Evolutionary conservation across 2,113 vertebrate genomes (phyloP).

Genomic region (Periophthalmodon schlosseri): DNA sequence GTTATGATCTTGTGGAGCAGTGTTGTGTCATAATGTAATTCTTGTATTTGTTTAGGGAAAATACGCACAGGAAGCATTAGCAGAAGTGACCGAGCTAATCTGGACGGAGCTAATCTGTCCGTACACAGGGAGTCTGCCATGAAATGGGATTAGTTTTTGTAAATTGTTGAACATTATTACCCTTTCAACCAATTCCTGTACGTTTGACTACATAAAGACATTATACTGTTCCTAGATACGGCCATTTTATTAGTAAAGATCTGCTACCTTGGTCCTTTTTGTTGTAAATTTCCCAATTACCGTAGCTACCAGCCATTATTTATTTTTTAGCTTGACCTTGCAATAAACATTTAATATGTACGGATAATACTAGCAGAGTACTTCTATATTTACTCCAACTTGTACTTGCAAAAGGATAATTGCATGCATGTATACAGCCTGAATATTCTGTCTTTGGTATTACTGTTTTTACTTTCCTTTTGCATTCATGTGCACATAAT

Average conservation of each 20-base stretch:
- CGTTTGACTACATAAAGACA: too few relatives aligned
- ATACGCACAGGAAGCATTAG: conserved; percentile 8
- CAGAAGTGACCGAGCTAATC: conserved; percentile 2
- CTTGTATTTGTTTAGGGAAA: conserved; percentile 6
- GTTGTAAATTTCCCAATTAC: background rate
- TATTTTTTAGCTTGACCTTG: background rate
- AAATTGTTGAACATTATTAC: background rate
- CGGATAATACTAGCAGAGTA: background rate
- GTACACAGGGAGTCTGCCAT: background rate
- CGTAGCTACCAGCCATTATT: background rate
- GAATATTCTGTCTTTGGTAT: background rate
- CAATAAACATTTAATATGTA: background rate
- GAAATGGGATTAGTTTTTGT: background rate
- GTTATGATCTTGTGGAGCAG: background rate
- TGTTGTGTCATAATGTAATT: background rate
- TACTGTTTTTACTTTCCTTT: background rate
- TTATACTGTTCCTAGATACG: too few relatives aligned
- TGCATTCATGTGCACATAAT: background rate
- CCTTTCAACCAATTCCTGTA: too few relatives aligned
- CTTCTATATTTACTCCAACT: background rate
- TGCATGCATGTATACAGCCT: background rate
- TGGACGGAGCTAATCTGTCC: background rate
- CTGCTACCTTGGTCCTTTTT: background rate
- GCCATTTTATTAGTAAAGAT: too few relatives aligned
- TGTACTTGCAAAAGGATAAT: background rate